Evolutionary conservation across 2,888 invertebrate species (phyloP).

Genomic region (Diadromus collaris): DNA sequence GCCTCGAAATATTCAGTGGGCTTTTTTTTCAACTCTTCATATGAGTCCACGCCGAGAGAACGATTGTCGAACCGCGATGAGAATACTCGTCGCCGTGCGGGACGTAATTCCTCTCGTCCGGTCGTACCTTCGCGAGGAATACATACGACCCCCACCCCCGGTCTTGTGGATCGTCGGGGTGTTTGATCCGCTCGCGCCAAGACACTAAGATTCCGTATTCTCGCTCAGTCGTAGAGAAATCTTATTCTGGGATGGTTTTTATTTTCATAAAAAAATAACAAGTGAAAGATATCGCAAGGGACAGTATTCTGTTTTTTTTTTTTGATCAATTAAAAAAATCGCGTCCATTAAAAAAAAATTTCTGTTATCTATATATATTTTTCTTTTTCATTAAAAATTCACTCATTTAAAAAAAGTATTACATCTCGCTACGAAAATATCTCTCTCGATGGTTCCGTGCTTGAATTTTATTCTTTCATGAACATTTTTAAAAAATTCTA

Average conservation of each 20-base stretch:
- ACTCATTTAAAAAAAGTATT: too few species aligned
- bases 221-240: not conserved
- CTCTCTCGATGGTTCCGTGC: too few species aligned
- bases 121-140: not conserved
- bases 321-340: too few species aligned
- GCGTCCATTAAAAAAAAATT: too few species aligned
- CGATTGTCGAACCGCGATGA: conserved; percentile 9
- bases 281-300: too few species aligned
- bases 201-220: not conserved
- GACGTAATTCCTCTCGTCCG: not conserved
- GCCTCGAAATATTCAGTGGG: not conserved
- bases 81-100: not conserved
- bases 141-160: not conserved
- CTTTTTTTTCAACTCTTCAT: not conserved
- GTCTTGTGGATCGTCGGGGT: not conserved
- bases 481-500: too few species aligned
- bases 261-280: not conserved
- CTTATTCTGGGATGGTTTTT: not conserved
- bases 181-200: not conserved
- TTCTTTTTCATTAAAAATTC: too few species aligned
- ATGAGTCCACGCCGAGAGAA: conserved; percentile 14
- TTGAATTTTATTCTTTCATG: too few species aligned
- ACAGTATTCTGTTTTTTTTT: too few species aligned
- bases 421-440: too few species aligned
- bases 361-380: too few species aligned